Percentiles rank a stretch among this genome's conserved stretches.
Evolutionary conservation across 1,140 invertebrate genomes (phyloP).

Genomic region (Sogatella furcifera): DNA sequence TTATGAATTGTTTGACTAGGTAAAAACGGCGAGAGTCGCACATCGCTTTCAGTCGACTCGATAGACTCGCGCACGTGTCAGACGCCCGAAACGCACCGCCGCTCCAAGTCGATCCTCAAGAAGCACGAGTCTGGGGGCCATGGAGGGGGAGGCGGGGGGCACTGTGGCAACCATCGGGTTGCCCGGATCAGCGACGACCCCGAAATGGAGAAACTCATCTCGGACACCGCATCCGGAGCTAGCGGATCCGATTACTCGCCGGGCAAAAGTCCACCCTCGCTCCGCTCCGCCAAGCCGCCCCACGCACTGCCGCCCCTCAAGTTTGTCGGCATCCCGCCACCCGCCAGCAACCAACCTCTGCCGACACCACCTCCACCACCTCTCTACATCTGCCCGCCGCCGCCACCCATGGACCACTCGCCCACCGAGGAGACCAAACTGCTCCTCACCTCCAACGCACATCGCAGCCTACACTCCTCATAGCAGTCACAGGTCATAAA

Average conservation of each 20-base stretch:
- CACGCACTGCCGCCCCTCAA: slow-evolving; percentile 34
- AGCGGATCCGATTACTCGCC: slow-evolving; percentile 33
- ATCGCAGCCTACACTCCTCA: slow-evolving; percentile 24
- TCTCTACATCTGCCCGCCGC: slow-evolving; percentile 38
- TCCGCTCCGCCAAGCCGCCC: slow-evolving; percentile 2
- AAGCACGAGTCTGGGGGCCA: slow-evolving; percentile 42
- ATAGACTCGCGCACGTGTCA: slow-evolving; percentile 49
- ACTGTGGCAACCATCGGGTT: slow-evolving; percentile 29
- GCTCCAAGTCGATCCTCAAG: slow-evolving; percentile 69
- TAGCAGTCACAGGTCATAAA: slow-evolving; percentile 31
- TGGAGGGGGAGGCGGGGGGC: background rate
- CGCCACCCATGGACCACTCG: slow-evolving; percentile 38
- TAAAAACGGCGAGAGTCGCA: slow-evolving; percentile 47
- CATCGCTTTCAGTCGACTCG: slow-evolving; percentile 57
- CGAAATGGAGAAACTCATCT: slow-evolving; percentile 66
- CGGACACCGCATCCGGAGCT: slow-evolving; percentile 35
- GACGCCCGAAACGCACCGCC: slow-evolving; percentile 48
- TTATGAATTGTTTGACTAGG: slow-evolving; percentile 31
- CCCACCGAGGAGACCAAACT: slow-evolving; percentile 42
- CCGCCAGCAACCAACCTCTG: slow-evolving; percentile 36
- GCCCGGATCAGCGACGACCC: slow-evolving; percentile 41
- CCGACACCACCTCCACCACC: slow-evolving; percentile 32
- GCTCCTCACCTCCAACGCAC: slow-evolving; percentile 23
- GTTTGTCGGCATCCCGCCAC: slow-evolving; percentile 30
- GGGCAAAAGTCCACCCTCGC: slow-evolving; percentile 22